Percentiles rank a stretch among this genome's conserved stretches.
These are phyloP conservation scores for Listrodromus nycthemerus DNA, from an alignment of 2,888 invertebrate species.

Conservation along the genomic window DNA sequence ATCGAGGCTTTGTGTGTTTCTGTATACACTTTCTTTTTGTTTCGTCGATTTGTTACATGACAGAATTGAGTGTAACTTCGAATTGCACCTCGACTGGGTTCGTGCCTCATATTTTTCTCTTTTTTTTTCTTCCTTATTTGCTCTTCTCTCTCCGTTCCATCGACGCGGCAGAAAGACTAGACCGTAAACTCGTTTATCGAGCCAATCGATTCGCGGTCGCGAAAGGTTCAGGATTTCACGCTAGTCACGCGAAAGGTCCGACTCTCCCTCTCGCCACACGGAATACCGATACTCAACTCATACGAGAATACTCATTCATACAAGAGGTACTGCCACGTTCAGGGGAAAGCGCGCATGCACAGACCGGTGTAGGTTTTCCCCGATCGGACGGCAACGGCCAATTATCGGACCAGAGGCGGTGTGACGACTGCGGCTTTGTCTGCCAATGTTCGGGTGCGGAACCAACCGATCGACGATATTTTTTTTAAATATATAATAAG, in stretches of 20 bases:
- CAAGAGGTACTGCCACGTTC: neutral
- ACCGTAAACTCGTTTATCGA: conserved; percentile 40
- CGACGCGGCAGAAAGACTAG: conserved; percentile 1
- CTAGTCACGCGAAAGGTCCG: conserved; percentile 26
- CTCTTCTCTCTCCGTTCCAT: neutral
- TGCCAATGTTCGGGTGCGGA: too few species aligned
- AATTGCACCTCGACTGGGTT: conserved; percentile 25
- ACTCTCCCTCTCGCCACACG: conserved; percentile 5
- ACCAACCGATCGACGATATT: too few species aligned
- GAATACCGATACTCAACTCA: neutral
- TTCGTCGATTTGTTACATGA: conserved; percentile 28
- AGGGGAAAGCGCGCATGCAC: neutral
- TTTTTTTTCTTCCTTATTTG: neutral
- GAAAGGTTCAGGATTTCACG: neutral
- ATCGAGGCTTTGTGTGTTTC: neutral
- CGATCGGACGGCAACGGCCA: too few species aligned
- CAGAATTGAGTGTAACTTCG: conserved; percentile 12
- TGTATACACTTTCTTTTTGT: neutral
- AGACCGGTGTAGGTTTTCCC: neutral
- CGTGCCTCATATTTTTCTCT: conserved; percentile 16
- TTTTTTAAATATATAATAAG: too few species aligned
- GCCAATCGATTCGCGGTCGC: conserved; percentile 44
- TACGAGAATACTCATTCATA: conserved; percentile 6
- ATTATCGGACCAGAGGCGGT: too few species aligned
- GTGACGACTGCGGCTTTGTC: too few species aligned